Percentiles rank a stretch among this genome's conserved stretches.
These are phyloP conservation scores for Ophthalmolycus amberensis DNA, from an alignment of 2,113 vertebrate species.

Conservation along the genomic window DNA sequence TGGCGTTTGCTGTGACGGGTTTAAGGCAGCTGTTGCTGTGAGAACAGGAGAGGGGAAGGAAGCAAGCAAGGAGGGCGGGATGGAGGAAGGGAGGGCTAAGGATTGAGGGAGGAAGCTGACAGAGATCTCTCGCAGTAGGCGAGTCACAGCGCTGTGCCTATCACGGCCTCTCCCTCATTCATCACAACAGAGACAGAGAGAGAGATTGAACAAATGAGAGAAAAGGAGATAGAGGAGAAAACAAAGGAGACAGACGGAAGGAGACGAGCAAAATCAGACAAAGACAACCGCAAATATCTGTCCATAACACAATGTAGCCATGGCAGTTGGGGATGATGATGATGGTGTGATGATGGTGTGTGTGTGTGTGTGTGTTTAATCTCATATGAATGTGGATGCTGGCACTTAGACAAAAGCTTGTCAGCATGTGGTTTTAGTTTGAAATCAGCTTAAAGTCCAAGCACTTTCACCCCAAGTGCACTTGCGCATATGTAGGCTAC, in stretches of 20 bases:
- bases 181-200: constrained; percentile 68
- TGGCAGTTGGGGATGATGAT: constrained; percentile 74
- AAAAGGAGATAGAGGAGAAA: constrained; percentile 41
- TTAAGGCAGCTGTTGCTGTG: constrained; percentile 66
- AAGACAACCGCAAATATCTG: constrained; percentile 39
- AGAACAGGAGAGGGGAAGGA: background rate
- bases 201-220: constrained; percentile 59
- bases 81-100: constrained; percentile 32
- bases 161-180: constrained; percentile 76
- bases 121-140: constrained; percentile 66
- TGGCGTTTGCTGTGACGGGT: constrained; percentile 40
- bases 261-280: constrained; percentile 31
- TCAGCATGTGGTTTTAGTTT: constrained; percentile 67
- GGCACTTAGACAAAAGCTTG: constrained; percentile 64
- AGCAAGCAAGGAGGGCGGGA: background rate
- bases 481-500: constrained; percentile 23
- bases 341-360: constrained; percentile 55
- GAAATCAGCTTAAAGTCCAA: constrained; percentile 71
- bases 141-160: constrained; percentile 72
- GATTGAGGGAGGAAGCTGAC: constrained; percentile 63
- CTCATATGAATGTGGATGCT: constrained; percentile 60
- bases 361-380: constrained; percentile 63
- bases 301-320: constrained; percentile 53
- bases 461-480: constrained; percentile 55
- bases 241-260: constrained; percentile 48